phyloP scores from a whole-genome alignment of 1,140 invertebrate species.

The Anastrepha obliqua region DNA sequence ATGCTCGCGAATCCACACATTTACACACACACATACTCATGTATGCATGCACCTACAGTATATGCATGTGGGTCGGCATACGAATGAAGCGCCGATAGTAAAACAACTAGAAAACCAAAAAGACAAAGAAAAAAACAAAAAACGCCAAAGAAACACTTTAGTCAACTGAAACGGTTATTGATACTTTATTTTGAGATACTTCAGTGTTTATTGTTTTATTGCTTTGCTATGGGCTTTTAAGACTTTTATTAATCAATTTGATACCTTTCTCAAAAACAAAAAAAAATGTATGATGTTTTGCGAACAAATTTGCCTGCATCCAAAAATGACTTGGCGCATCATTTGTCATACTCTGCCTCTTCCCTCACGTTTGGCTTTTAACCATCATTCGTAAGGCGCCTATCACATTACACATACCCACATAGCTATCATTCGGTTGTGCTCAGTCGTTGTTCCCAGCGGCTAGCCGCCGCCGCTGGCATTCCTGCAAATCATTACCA shows the following conservation, averaged over 20 bases:
- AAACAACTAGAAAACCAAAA: neutral
- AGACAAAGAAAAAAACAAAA: neutral
- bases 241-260: conserved; percentile 73
- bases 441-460: neutral
- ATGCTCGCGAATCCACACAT: too few relatives aligned
- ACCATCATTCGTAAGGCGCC: conserved; percentile 30
- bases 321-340: conserved; percentile 38
- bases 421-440: neutral
- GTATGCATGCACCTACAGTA: neutral
- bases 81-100: neutral
- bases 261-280: conserved; percentile 62
- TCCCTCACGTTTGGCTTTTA: neutral
- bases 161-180: conserved; percentile 3
- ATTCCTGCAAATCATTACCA: conserved; percentile 40
- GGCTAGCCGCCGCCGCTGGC: neutral
- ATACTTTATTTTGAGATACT: conserved; percentile 38
- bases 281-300: conserved; percentile 29
- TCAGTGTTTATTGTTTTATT: conserved; percentile 44
- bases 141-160: neutral
- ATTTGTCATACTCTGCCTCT: conserved; percentile 5
- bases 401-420: conserved; percentile 32
- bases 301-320: conserved; percentile 42
- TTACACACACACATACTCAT: neutral
- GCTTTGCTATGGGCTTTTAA: conserved; percentile 42
- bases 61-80: neutral